Evolutionary conservation across 2,797 vertebrate species (phyloP), one percentile per base, ranked within the genome.

Genomic region (Threskiornis aethiopicus): DNA sequence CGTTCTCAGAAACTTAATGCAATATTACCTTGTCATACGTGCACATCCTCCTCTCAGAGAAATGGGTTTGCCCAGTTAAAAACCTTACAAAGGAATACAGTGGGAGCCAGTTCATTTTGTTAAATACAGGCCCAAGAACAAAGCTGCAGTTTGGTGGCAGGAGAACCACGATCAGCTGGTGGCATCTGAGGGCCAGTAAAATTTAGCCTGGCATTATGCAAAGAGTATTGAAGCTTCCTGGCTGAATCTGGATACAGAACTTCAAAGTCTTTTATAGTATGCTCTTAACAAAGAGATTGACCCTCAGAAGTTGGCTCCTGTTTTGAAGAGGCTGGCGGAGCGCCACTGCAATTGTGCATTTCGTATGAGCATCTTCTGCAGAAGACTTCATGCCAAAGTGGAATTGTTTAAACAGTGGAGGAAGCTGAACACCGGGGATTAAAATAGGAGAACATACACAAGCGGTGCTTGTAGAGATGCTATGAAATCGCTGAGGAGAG

Each of bases 381-480:
- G 35, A 89, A 92, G 39, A 79, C 29, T 79, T 72, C 0, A 3
- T 46, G 64, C 44, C 62, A 71, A 85, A 83, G 22, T 15, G n/a
- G 67, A 92, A 71, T 35, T 49, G n/a, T 67, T 94, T 52, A 42
- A 91, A 62, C 0, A 1, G 18, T 24, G 10, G 37, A 72, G 17
- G 11, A 82, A 3, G 11, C 33, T 5, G 3, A 72, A 81, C 51
- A 26, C 6, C 1, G 0, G 29, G 22, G 26, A 58, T 46, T 70
- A 69, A 94, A 84, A 39, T 0, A 76, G 42, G 14, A 54, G 59
- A 82, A 77, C 0, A 0, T 28, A 44, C 18, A 52, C 44, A 62
- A 59, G 31, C 67, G 39, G 39, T 58, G 33, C 58, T 61, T 4
- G 0, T 5, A 95, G 47, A 76, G 35, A 62, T 1, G 1, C 46